phyloP scores from a whole-genome alignment of 2,113 vertebrate genomes.

The Elephas maximus region DNA sequence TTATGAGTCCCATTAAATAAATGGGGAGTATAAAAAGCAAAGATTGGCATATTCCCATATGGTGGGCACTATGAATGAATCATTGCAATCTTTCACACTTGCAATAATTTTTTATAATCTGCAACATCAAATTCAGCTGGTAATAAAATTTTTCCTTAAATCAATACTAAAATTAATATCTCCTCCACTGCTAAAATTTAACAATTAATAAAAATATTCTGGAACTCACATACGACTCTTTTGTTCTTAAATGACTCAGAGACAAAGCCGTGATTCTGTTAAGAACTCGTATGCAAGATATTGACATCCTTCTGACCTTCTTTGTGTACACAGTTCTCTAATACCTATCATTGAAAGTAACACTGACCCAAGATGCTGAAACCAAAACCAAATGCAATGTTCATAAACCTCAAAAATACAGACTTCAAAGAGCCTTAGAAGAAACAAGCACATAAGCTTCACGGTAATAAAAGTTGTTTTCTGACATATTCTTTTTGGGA shows the following conservation, averaged over 20 bases:
- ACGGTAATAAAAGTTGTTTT: not conserved
- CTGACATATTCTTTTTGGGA: not conserved
- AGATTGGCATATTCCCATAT: slow-evolving; percentile 42
- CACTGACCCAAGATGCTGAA: slow-evolving; percentile 48
- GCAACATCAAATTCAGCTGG: slow-evolving; percentile 50
- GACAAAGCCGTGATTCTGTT: slow-evolving; percentile 35
- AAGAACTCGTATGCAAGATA: slow-evolving; percentile 47
- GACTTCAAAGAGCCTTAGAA: slow-evolving; percentile 42
- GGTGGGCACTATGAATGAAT: slow-evolving; percentile 22
- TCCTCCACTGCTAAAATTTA: slow-evolving; percentile 55
- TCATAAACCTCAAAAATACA: slow-evolving; percentile 21
- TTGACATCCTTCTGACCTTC: slow-evolving; percentile 1
- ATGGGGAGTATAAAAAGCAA: slow-evolving; percentile 46
- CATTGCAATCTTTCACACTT: slow-evolving; percentile 50
- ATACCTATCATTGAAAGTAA: slow-evolving; percentile 39
- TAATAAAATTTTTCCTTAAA: slow-evolving; percentile 57
- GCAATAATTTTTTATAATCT: slow-evolving; percentile 56
- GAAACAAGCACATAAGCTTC: slow-evolving; percentile 43
- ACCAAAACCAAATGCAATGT: slow-evolving; percentile 45
- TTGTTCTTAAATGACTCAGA: slow-evolving; percentile 50
- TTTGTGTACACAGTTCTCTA: not conserved
- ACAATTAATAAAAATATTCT: slow-evolving; percentile 54
- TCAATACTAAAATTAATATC: slow-evolving; percentile 64
- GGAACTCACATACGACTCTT: not conserved
- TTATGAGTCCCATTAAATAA: slow-evolving; percentile 46